Percentiles rank a stretch among this genome's conserved stretches.
phyloP scores from a whole-genome alignment of 2,888 invertebrate genomes.

The Drosophila hawaiiensis region DNA sequence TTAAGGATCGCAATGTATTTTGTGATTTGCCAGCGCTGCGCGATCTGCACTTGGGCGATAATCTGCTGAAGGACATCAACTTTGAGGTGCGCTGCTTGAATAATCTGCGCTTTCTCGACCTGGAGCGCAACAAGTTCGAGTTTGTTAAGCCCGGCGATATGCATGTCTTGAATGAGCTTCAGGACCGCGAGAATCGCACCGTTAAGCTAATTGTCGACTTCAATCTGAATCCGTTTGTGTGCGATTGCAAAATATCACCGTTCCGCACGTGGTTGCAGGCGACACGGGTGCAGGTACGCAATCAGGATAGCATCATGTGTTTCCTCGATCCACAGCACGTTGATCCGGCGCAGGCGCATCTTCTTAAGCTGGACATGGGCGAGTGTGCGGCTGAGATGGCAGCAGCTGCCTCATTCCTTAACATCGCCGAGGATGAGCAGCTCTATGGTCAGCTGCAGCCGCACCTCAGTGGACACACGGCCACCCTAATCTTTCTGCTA shows the following conservation, averaged over 20 bases:
- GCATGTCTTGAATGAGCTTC: conserved; percentile 87
- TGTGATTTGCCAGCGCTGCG: conserved; percentile 89
- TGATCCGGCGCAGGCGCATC: conserved; percentile 75
- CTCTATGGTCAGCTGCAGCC: conserved; percentile 63
- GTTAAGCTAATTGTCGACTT: conserved; percentile 88
- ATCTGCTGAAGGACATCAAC: conserved; percentile 87
- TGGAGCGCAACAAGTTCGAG: conserved; percentile 89
- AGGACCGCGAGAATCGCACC: conserved; percentile 84
- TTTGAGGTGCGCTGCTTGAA: conserved; percentile 89
- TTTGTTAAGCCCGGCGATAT: conserved; percentile 87
- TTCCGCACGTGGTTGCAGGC: conserved; percentile 88
- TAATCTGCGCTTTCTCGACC: conserved; percentile 89
- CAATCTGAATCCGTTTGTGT: conserved; percentile 89
- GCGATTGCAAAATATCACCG: conserved; percentile 88
- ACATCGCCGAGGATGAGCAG: conserved; percentile 72
- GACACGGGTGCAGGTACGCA: conserved; percentile 88
- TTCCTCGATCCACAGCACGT: conserved; percentile 74
- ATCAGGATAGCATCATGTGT: conserved; percentile 87
- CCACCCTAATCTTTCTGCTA: conserved; percentile 85
- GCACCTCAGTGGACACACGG: conserved; percentile 83
- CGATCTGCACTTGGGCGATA: conserved; percentile 90
- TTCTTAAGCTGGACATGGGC: conserved; percentile 78
- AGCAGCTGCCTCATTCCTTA: conserved; percentile 80
- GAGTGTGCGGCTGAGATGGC: conserved; percentile 81
- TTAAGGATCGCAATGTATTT: conserved; percentile 89